Conservation (phyloP, 2,113 vertebrate genomes). For the Solea solea region DNA sequence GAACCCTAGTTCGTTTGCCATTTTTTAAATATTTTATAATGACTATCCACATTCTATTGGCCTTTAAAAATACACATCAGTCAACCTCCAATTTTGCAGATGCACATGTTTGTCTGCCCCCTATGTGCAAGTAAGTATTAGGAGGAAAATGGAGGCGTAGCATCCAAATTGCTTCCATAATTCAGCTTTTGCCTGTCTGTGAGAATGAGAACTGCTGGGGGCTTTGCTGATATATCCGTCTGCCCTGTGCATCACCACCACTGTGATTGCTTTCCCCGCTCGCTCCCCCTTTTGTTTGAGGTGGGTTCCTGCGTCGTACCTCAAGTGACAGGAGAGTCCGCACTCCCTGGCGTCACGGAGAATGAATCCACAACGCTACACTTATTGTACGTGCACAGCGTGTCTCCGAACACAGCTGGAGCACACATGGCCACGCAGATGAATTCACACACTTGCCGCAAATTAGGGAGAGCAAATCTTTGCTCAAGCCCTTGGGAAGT, state of each 20-base stretch:
- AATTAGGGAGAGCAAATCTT: slow-evolving; percentile 56
- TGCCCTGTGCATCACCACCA: slow-evolving; percentile 19
- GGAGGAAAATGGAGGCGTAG: slow-evolving; percentile 6
- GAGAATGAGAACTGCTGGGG: slow-evolving; percentile 30
- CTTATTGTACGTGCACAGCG: not conserved
- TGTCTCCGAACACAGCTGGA: too few species aligned
- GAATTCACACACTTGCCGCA: slow-evolving; percentile 14
- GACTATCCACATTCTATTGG: too few species aligned
- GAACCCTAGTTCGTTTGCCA: too few species aligned
- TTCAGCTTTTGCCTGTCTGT: slow-evolving; percentile 33
- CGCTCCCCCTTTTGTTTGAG: slow-evolving; percentile 26
- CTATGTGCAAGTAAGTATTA: not conserved
- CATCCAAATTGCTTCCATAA: slow-evolving; percentile 41
- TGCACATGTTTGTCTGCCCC: not conserved
- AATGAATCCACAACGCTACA: not conserved
- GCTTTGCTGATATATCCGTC: slow-evolving; percentile 55
- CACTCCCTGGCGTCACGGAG: not conserved
- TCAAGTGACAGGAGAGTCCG: slow-evolving; percentile 10
- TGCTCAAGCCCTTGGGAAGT: slow-evolving; percentile 25
- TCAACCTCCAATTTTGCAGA: not conserved
- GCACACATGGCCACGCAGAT: not conserved
- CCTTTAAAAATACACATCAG: too few species aligned
- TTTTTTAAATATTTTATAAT: too few species aligned
- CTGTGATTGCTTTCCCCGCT: slow-evolving; percentile 49
- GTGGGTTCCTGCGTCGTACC: slow-evolving; percentile 1